Evolutionary conservation across 2,888 invertebrate species (phyloP).

Genomic region (Leucophora obtusa): DNA sequence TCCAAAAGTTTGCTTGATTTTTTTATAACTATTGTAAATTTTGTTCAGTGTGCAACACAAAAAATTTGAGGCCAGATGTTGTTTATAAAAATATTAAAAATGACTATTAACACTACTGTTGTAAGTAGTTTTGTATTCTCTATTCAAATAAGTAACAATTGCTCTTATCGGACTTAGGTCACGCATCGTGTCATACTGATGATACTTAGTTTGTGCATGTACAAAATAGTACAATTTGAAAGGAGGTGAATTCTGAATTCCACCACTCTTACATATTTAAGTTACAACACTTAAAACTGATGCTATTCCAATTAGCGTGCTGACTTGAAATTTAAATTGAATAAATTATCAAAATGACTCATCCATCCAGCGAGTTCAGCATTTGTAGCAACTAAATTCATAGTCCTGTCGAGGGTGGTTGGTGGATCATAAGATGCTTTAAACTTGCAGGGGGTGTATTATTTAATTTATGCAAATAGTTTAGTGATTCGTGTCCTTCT

Average conservation of each 20-base stretch:
- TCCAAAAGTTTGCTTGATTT: too few species aligned
- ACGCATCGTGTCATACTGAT: conserved; percentile 73
- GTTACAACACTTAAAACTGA: conserved; percentile 45
- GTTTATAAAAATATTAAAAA: conserved; percentile 47
- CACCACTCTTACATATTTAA: conserved; percentile 15
- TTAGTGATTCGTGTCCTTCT: conserved; percentile 49
- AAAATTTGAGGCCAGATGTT: conserved; percentile 57
- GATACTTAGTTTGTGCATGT: conserved; percentile 36
- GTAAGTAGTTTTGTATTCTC: conserved; percentile 1
- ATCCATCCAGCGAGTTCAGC: conserved; percentile 20
- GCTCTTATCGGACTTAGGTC: conserved; percentile 76
- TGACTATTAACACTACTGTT: conserved; percentile 56
- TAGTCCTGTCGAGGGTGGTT: conserved; percentile 43
- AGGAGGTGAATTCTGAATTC: conserved; percentile 45
- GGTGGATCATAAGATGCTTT: conserved; percentile 49
- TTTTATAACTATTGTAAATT: neutral
- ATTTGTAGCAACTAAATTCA: neutral
- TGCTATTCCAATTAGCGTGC: conserved; percentile 66
- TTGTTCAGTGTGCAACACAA: conserved; percentile 28
- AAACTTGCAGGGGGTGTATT: conserved; percentile 13
- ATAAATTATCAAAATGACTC: conserved; percentile 62
- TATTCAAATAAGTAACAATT: conserved; percentile 33
- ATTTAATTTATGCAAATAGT: conserved; percentile 74
- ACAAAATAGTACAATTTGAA: conserved; percentile 32
- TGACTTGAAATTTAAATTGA: conserved; percentile 40